These are phyloP conservation scores for Isichthys henryi DNA, from an alignment of 2,113 vertebrate species.

Conservation along the genomic window DNA sequence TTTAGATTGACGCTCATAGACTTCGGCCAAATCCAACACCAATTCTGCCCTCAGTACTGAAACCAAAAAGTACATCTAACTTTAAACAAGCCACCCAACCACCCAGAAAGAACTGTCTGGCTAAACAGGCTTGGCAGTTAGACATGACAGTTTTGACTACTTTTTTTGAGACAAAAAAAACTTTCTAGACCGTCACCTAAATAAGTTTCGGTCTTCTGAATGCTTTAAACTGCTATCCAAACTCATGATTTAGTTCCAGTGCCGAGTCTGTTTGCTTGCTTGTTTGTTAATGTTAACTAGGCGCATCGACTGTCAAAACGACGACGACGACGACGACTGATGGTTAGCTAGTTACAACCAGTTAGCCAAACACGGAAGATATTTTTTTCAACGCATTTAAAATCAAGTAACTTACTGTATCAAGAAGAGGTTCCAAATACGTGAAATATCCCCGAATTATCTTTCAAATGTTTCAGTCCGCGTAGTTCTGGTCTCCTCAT, in stretches of 20 bases:
- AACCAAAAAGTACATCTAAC: neutral
- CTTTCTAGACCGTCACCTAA: neutral
- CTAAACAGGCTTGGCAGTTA: neutral
- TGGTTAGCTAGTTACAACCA: conserved; percentile 35
- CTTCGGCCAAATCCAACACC: neutral
- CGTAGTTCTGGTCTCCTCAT: conserved; percentile 39
- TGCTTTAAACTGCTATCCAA: neutral
- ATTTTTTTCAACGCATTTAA: neutral
- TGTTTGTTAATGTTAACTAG: neutral
- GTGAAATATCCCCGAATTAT: neutral
- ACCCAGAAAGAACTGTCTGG: neutral
- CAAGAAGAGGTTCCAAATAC: neutral
- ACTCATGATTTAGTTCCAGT: neutral
- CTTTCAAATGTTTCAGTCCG: conserved; percentile 12
- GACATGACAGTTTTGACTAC: neutral
- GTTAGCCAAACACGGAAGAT: neutral
- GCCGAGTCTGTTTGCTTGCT: neutral
- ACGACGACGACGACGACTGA: conserved; percentile 27
- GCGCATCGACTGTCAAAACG: neutral
- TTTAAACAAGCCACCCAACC: neutral
- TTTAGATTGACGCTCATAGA: neutral
- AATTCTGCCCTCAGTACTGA: neutral
- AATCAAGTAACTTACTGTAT: conserved; percentile 35
- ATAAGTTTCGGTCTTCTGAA: neutral
- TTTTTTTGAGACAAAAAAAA: neutral